Conservation (phyloP, 2,113 vertebrate genomes). For the Vidua macroura region DNA sequence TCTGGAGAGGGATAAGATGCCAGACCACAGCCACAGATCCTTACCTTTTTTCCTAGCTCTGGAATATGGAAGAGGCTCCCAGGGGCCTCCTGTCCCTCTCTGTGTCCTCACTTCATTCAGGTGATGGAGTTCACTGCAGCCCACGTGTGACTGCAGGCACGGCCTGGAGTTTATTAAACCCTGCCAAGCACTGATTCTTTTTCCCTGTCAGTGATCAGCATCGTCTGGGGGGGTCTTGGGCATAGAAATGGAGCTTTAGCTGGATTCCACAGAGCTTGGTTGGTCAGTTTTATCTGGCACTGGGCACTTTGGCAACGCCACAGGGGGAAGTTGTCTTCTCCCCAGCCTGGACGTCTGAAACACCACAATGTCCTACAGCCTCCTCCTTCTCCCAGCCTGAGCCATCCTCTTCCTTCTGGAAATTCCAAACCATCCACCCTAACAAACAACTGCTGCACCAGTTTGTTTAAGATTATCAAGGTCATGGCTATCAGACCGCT, state of each 20-base stretch:
- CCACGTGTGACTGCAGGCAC: neutral
- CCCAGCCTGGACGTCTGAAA: neutral
- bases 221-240: rapidly evolving
- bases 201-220: neutral
- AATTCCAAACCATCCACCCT: neutral
- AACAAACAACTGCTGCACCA: neutral
- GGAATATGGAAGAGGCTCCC: neutral
- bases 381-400: neutral
- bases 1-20: neutral
- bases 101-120: neutral
- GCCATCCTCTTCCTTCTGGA: neutral
- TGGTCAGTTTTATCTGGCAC: neutral
- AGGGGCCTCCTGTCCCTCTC: neutral
- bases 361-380: neutral
- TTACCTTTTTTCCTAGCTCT: neutral
- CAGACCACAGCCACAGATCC: neutral
- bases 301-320: neutral
- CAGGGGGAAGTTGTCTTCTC: neutral
- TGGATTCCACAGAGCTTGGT: neutral
- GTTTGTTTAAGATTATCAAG: neutral
- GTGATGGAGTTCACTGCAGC: neutral
- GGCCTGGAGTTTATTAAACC: neutral
- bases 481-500: neutral
- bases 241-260: neutral
- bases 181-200: neutral